phyloP scores from a whole-genome alignment of 2,888 invertebrate genomes.

The Muschampia plurimacula region DNA sequence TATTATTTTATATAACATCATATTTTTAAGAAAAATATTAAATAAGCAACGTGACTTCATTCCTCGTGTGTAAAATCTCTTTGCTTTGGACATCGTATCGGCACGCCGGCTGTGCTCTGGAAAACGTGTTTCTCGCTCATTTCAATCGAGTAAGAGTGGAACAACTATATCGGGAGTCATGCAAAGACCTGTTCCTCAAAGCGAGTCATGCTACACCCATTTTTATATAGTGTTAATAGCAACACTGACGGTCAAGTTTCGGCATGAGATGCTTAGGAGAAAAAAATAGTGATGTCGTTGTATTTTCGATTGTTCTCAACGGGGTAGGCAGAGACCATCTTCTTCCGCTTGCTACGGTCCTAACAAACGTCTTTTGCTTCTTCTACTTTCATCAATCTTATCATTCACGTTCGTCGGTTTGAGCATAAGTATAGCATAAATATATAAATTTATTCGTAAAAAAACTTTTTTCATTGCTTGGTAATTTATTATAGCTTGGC shows the following conservation, averaged over 20 bases:
- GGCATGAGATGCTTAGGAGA: constrained; percentile 6
- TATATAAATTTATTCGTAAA: too few species aligned
- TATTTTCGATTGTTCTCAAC: too few species aligned
- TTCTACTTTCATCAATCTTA: too few species aligned
- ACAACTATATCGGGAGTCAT: constrained; percentile 32
- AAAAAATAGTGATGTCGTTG: background rate
- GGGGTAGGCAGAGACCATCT: too few species aligned
- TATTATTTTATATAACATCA: too few species aligned
- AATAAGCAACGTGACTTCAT: background rate
- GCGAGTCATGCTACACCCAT: constrained; percentile 42
- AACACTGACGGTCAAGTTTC: constrained; percentile 10
- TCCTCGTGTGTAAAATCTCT: constrained; percentile 47
- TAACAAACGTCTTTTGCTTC: too few species aligned
- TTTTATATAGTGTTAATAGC: constrained; percentile 11
- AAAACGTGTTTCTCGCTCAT: constrained; percentile 56
- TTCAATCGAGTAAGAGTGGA: constrained; percentile 11
- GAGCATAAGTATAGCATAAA: too few species aligned
- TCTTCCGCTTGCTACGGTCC: too few species aligned
- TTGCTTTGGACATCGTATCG: constrained; percentile 56
- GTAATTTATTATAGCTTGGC: too few species aligned
- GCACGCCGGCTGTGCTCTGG: constrained; percentile 70
- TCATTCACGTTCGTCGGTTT: too few species aligned
- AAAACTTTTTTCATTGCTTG: too few species aligned
- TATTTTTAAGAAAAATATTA: background rate
- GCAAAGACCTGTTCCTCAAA: constrained; percentile 40